A percentile compares a stretch with the other conserved stretches of the same genome.
Conservation (phyloP, 1,140 invertebrate species). For the Hyles euphorbiae region DNA sequence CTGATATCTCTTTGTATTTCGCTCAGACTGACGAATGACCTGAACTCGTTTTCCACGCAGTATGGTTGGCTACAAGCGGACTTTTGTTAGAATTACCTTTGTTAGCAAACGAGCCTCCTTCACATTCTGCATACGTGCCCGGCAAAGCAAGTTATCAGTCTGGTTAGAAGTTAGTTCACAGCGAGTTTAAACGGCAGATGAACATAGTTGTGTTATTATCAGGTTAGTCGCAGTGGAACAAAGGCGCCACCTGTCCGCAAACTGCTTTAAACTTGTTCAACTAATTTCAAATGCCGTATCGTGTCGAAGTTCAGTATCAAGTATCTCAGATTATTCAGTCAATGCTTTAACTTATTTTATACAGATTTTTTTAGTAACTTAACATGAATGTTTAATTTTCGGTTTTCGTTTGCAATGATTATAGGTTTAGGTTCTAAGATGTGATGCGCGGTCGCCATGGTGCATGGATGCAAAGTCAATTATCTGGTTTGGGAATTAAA, state of each 20-base stretch:
- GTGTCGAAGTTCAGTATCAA: constrained; percentile 27
- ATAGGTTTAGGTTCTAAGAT: neutral
- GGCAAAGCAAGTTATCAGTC: constrained; percentile 21
- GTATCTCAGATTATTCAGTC: constrained; percentile 23
- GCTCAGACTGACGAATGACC: constrained; percentile 12
- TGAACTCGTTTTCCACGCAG: constrained; percentile 13
- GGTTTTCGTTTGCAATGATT: too few species aligned
- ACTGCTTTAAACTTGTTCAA: constrained; percentile 39
- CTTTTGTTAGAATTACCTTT: constrained; percentile 10
- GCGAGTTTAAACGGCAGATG: constrained; percentile 20
- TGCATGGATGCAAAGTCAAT: too few species aligned
- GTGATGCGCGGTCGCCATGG: neutral
- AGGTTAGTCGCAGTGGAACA: constrained; percentile 34
- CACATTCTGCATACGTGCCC: constrained; percentile 10
- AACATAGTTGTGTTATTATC: constrained; percentile 49
- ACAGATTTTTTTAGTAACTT: neutral
- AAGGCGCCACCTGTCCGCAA: constrained; percentile 33
- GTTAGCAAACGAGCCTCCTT: constrained; percentile 7
- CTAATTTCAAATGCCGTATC: constrained; percentile 35
- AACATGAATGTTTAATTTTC: neutral
- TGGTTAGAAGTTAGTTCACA: constrained; percentile 21
- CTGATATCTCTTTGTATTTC: constrained; percentile 1
- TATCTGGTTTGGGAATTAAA: too few species aligned
- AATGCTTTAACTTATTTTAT: constrained; percentile 11
- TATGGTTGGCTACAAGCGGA: constrained; percentile 1